phyloP scores from a whole-genome alignment of 2,888 invertebrate species.

The Matsumyia berberina region DNA sequence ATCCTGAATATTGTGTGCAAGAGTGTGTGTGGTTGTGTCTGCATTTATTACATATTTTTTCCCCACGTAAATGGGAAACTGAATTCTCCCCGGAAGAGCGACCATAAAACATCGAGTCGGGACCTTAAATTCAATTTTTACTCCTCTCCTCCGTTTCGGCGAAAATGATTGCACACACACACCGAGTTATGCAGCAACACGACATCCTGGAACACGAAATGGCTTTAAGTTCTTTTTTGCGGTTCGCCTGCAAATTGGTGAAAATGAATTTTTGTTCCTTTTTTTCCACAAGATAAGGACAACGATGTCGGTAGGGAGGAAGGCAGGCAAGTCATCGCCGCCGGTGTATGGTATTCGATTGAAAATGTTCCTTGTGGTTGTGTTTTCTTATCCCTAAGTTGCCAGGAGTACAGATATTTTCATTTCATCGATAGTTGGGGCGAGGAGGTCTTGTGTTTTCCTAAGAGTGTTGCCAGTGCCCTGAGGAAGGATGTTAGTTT shows the following conservation, averaged over 20 bases:
- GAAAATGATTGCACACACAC: slow-evolving; percentile 12
- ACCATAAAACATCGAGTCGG: slow-evolving; percentile 44
- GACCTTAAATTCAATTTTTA: slow-evolving; percentile 63
- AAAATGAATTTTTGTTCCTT: slow-evolving; percentile 19
- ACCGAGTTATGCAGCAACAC: slow-evolving; percentile 23
- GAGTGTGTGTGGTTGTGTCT: background rate
- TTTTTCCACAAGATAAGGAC: background rate
- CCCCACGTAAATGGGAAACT: slow-evolving; percentile 15
- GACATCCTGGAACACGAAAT: slow-evolving; percentile 5
- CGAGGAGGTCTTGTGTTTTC: background rate
- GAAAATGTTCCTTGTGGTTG: slow-evolving; percentile 21
- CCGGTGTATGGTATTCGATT: slow-evolving; percentile 23
- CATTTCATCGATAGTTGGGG: slow-evolving; percentile 36
- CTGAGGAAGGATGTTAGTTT: background rate
- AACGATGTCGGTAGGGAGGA: slow-evolving; percentile 4
- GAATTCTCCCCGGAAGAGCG: slow-evolving; percentile 36
- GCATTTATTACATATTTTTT: slow-evolving; percentile 10
- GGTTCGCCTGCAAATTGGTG: slow-evolving; percentile 28
- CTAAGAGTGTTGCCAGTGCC: background rate
- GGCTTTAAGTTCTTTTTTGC: slow-evolving; percentile 20
- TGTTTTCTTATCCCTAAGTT: slow-evolving; percentile 3
- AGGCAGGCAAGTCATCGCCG: background rate
- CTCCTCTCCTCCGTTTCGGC: slow-evolving; percentile 9
- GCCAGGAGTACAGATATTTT: slow-evolving; percentile 16
- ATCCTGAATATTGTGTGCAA: slow-evolving; percentile 50